Base-by-base conservation (phyloP, 2,888 invertebrate genomes). In the Philonicus albiceps region DNA sequence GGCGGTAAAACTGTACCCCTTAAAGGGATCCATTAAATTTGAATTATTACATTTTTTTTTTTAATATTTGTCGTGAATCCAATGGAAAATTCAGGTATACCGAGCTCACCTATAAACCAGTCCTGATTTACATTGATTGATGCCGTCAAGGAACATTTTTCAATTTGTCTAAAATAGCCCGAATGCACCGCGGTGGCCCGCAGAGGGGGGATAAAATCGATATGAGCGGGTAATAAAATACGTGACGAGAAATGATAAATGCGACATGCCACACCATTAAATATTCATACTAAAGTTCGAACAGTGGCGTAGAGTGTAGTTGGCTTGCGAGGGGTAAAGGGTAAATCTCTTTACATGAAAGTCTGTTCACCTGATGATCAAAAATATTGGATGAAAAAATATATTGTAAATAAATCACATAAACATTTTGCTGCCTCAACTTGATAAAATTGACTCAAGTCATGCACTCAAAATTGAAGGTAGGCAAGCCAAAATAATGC, bases 201-300 rank as follows among this genome's bases (percentile, higher is more conserved):
- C 78, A 78, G 30, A 43, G 13, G 78, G 78, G 49, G 13, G 49
- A 11, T 30, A 27, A 78, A 49, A 78, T 78, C 78, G 78, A 78
- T 78, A 78, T 78, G 49, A 40, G n/a, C 49, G 27, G 78, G 78
- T 78, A 78, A 78, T 78, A 78, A 78, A 78, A 78, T 78, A 78
- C 78, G 49, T 78, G 78, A 78, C 78, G 78, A 78, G 78, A 78
- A 78, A 78, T 78, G 78, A 78, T 78, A 78, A 78, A 78, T 78
- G 78, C 30, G 43, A 78, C 27, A 78, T 30, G 43, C 78, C 78
- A 49, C 78, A 78, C 78, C 78, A 78, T 78, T 30, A 78, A 78
- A 78, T 53, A 49, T 78, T 49, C 78, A 78, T 78, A 30, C 30
- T 49, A 78, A 78, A 78, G 78, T 78, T 78, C 64, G 27, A 64